A percentile compares a stretch with the other conserved stretches of the same genome.
Conservation (phyloP, 2,113 vertebrate genomes). For the Lasiurus cinereus region DNA sequence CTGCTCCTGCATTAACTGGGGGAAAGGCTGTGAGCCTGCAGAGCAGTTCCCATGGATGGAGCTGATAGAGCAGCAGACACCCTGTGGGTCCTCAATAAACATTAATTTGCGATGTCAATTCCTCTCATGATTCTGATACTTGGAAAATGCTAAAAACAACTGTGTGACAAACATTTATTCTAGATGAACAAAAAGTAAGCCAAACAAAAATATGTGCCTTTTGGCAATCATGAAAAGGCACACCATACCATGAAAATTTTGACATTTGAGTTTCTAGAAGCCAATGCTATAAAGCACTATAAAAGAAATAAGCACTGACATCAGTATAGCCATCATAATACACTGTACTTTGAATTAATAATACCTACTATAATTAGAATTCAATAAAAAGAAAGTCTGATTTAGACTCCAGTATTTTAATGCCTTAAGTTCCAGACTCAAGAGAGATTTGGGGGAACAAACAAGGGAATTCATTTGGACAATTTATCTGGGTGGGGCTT, state of each 20-base stretch:
- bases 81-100: conserved; percentile 54
- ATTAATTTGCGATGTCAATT: conserved; percentile 62
- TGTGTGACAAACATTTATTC: conserved; percentile 51
- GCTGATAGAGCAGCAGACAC: background rate
- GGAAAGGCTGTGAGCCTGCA: background rate
- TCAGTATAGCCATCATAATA: conserved; percentile 23
- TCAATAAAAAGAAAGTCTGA: conserved; percentile 44
- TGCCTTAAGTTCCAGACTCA: background rate
- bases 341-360: background rate
- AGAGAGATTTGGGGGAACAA: background rate
- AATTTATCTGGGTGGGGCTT: background rate
- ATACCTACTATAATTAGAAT: background rate
- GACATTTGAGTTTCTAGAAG: background rate
- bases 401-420: conserved; percentile 14
- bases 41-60: background rate
- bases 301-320: conserved; percentile 35
- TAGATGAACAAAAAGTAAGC: background rate
- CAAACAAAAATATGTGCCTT: conserved; percentile 2
- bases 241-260: background rate
- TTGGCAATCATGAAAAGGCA: conserved; percentile 17
- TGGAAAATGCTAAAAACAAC: conserved; percentile 58
- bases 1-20: conserved; percentile 69
- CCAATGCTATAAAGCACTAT: background rate
- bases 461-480: background rate
- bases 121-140: background rate